Evolutionary conservation across 2,888 invertebrate species (phyloP).

Genomic region (Rhorus exstirpatorius): DNA sequence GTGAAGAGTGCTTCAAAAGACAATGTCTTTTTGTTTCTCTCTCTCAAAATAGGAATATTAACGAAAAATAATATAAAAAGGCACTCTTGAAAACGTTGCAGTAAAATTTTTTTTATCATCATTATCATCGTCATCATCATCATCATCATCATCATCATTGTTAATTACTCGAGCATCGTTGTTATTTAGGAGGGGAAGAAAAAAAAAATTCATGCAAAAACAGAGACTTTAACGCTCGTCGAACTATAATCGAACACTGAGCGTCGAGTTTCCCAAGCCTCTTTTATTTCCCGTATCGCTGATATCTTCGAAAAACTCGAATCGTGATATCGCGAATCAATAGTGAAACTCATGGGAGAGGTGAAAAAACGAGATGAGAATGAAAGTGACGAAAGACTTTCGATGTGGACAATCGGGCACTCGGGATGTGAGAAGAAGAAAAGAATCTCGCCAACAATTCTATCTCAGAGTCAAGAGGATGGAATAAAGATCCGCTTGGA

Average conservation of each 20-base stretch:
- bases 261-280: background rate
- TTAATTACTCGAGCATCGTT: background rate
- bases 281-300: background rate
- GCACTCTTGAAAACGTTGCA: slow-evolving; percentile 24
- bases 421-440: background rate
- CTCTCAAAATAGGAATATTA: background rate
- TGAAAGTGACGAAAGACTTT: background rate
- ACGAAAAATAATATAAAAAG: slow-evolving; percentile 6
- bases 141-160: slow-evolving; percentile 18
- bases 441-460: background rate
- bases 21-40: background rate
- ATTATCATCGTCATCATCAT: slow-evolving; percentile 42
- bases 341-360: background rate
- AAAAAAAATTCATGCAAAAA: slow-evolving; percentile 45
- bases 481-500: background rate
- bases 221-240: slow-evolving; percentile 39
- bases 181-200: background rate
- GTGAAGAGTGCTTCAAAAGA: slow-evolving; percentile 17
- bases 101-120: slow-evolving; percentile 18
- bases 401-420: background rate
- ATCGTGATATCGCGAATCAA: background rate
- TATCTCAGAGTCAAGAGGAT: background rate
- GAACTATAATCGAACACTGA: slow-evolving; percentile 27
- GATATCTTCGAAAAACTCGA: background rate
- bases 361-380: background rate